Conservation (phyloP, 2,113 vertebrate genomes). For the Solenodon paradoxus region DNA sequence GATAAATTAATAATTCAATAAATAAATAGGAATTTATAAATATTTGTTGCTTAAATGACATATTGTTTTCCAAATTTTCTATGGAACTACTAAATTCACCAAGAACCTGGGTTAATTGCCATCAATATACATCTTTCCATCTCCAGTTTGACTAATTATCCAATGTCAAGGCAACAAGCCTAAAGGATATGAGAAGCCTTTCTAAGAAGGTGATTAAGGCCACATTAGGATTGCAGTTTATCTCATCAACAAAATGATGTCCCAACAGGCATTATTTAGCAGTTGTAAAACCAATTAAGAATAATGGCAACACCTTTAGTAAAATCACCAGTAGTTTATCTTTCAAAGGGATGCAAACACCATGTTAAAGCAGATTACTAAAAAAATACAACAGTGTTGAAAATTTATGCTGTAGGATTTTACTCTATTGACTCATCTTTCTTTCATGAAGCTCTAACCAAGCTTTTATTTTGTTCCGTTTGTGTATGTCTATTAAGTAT, state of each 20-base stretch:
- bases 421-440: neutral
- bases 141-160: constrained; percentile 37
- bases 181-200: neutral
- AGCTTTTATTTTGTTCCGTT: neutral
- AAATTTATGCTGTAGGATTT: neutral
- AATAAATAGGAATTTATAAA: neutral
- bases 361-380: neutral
- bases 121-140: neutral
- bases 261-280: constrained; percentile 1
- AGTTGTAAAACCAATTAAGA: constrained; percentile 34
- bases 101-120: neutral
- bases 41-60: neutral
- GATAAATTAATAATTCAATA: neutral
- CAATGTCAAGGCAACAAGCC: neutral
- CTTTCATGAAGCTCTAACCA: neutral
- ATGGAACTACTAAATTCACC: neutral
- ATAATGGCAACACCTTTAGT: neutral
- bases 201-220: constrained; percentile 22
- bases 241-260: constrained; percentile 19
- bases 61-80: neutral
- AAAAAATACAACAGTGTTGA: neutral
- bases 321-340: neutral
- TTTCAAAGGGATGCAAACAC: neutral
- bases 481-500: neutral
- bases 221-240: constrained; percentile 26